Evolutionary conservation across 2,113 vertebrate genomes (phyloP).

Genomic region (Nasalis larvatus): DNA sequence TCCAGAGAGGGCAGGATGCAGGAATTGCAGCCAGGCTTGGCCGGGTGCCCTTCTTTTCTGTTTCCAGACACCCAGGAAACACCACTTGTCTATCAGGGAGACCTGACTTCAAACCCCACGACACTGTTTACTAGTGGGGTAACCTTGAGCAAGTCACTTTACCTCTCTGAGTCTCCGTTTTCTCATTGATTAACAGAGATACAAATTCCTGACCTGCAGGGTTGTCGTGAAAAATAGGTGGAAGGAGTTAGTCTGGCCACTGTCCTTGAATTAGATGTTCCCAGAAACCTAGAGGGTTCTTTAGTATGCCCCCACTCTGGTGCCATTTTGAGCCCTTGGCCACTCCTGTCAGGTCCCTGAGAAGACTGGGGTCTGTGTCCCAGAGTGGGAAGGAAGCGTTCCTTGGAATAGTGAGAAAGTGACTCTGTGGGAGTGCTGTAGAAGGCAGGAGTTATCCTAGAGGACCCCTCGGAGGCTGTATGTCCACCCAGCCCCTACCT

Average conservation of each 20-base stretch:
- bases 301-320: neutral
- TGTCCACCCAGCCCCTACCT: neutral
- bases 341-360: neutral
- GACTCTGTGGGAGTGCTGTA: neutral
- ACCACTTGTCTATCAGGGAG: neutral
- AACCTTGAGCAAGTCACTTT: neutral
- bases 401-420: neutral
- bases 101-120: neutral
- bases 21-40: neutral
- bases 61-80: neutral
- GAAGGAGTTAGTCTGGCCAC: neutral
- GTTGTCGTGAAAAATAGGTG: neutral
- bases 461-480: neutral
- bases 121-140: neutral
- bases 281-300: neutral
- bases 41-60: neutral
- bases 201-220: neutral
- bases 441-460: neutral
- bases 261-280: neutral
- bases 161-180: neutral
- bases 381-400: neutral
- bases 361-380: neutral
- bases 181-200: neutral
- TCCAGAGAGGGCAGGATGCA: neutral
- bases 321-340: neutral